Conservation (phyloP, 2,113 vertebrate genomes). For the Oreotrochilus melanogaster region DNA sequence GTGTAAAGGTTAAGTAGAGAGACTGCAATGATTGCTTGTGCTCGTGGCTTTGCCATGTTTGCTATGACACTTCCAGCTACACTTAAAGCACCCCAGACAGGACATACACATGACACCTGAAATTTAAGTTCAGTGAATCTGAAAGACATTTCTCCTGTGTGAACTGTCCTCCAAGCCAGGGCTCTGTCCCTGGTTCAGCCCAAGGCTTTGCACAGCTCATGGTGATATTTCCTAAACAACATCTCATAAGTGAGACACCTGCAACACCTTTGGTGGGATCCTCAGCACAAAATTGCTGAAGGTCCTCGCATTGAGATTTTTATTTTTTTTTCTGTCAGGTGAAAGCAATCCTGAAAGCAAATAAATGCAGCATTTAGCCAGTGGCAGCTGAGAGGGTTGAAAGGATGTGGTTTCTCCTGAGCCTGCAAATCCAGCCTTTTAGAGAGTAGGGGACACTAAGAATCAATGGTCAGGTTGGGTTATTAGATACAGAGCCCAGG, state of each 20-base stretch:
- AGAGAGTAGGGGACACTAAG: neutral
- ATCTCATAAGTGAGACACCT: neutral
- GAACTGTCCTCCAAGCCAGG: neutral
- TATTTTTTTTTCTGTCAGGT: too few species aligned
- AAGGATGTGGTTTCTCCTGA: neutral
- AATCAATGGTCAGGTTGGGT: neutral
- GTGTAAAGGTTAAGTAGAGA: neutral
- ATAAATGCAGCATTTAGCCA: neutral
- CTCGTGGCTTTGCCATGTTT: neutral
- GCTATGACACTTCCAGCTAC: neutral
- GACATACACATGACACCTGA: fast-evolving
- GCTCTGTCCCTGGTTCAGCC: neutral
- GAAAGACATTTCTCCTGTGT: neutral
- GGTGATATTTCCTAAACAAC: neutral
- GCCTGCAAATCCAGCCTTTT: neutral
- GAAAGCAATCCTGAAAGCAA: neutral
- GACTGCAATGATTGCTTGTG: neutral
- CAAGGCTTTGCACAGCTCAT: neutral
- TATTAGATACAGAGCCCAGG: constrained; percentile 11
- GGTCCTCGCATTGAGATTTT: neutral
- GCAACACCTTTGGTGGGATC: fast-evolving
- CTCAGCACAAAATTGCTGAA: neutral
- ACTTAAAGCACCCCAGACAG: neutral
- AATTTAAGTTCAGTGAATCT: neutral
- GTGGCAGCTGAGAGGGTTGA: neutral